Evolutionary conservation across 2,797 vertebrate species (phyloP).

Genomic region (Argentina silus): DNA sequence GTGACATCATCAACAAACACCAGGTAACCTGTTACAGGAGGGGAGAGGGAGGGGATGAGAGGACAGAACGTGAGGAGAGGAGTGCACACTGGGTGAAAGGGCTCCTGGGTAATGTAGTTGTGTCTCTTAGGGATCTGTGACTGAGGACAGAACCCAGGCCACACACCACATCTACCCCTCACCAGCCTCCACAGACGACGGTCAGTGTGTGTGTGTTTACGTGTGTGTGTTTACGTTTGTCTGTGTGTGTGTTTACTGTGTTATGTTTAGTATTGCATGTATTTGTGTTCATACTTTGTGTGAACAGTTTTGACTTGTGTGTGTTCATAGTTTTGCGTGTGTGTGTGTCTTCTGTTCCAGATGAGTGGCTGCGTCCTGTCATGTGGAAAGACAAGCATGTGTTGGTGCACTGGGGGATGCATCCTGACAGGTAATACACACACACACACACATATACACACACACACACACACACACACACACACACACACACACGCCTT

Average conservation of each 20-base stretch:
- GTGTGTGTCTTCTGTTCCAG: conserved; percentile 65
- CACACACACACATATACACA: conserved; percentile 18
- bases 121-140: conserved; percentile 84
- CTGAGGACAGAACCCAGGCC: conserved; percentile 88
- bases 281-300: neutral
- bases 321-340: neutral
- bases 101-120: conserved; percentile 21
- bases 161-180: conserved; percentile 89
- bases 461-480: conserved; percentile 12
- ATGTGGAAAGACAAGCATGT: conserved; percentile 91
- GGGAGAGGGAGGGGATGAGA: neutral
- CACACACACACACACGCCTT: neutral
- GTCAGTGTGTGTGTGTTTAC: conserved; percentile 73
- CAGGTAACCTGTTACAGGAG: conserved; percentile 79
- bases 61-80: neutral
- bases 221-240: conserved; percentile 65
- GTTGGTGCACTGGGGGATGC: conserved; percentile 94
- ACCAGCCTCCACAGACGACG: conserved; percentile 84
- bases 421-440: conserved; percentile 89
- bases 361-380: conserved; percentile 94
- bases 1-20: conserved; percentile 88
- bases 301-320: neutral
- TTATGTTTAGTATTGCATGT: neutral
- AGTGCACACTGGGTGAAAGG: no score
- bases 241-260: conserved; percentile 52